These are phyloP conservation scores for Leucania comma DNA, from an alignment of 2,888 invertebrate genomes.

Conservation along the genomic window DNA sequence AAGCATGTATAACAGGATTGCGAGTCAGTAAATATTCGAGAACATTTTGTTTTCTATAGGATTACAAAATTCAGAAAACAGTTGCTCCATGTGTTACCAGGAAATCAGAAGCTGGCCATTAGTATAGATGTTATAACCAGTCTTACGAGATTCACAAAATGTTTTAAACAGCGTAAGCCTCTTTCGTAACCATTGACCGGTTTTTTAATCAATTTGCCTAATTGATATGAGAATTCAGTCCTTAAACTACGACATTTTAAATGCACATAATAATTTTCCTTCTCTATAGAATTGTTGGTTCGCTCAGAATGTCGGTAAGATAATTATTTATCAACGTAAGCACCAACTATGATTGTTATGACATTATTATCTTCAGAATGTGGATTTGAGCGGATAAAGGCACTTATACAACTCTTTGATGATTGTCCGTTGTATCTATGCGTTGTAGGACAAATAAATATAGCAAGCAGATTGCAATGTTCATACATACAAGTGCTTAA, in stretches of 20 bases:
- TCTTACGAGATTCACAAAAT: background rate
- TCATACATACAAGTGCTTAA: slow-evolving; percentile 9
- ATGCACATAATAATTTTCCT: slow-evolving; percentile 1
- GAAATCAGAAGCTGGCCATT: slow-evolving; percentile 2
- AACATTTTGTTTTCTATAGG: background rate
- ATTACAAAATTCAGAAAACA: background rate
- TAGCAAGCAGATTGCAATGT: background rate
- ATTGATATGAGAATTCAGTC: background rate
- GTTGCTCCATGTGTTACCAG: background rate
- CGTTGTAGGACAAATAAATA: slow-evolving; percentile 13
- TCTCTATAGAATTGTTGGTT: slow-evolving; percentile 7
- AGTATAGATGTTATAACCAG: slow-evolving; percentile 4
- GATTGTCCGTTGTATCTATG: slow-evolving; percentile 1
- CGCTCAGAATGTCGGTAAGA: slow-evolving; percentile 14
- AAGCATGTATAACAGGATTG: background rate
- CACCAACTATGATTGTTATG: slow-evolving; percentile 18
- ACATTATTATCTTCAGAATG: slow-evolving; percentile 36
- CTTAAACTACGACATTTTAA: slow-evolving; percentile 1
- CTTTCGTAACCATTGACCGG: slow-evolving; percentile 1
- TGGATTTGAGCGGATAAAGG: slow-evolving; percentile 33
- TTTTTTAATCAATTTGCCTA: background rate
- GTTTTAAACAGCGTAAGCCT: background rate
- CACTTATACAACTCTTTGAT: slow-evolving; percentile 29
- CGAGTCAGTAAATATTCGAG: background rate
- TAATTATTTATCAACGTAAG: slow-evolving; percentile 43